phyloP scores from a whole-genome alignment of 2,888 invertebrate genomes.

The Metallyticus violacea region DNA sequence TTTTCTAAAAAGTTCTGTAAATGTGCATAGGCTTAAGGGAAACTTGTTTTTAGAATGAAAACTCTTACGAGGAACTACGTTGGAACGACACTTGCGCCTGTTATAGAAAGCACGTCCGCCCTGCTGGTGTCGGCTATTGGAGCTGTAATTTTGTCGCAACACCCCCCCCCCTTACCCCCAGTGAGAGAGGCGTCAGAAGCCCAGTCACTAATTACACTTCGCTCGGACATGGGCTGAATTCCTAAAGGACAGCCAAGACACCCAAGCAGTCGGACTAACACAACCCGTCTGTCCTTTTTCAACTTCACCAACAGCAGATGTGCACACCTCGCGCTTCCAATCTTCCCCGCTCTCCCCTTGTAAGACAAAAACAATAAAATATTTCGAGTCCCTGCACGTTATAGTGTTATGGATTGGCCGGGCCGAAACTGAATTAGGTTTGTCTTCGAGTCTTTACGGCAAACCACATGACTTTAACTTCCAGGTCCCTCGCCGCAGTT shows the following conservation, averaged over 20 bases:
- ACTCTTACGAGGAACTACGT: background rate
- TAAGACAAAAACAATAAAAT: background rate
- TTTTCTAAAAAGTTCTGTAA: too few species aligned
- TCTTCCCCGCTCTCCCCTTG: background rate
- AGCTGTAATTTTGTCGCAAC: background rate
- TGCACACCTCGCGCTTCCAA: background rate
- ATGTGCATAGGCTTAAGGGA: too few species aligned
- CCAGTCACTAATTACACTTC: slow-evolving; percentile 9
- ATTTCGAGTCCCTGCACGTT: background rate
- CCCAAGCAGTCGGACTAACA: background rate
- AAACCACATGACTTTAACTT: background rate
- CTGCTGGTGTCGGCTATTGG: background rate
- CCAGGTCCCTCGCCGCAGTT: background rate
- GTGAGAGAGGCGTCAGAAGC: background rate
- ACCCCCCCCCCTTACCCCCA: background rate
- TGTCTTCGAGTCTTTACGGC: background rate
- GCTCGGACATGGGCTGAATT: slow-evolving; percentile 13
- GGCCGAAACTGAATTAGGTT: background rate
- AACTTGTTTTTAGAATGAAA: background rate
- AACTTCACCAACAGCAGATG: background rate
- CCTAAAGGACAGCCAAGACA: background rate
- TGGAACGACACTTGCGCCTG: background rate
- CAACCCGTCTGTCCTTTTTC: background rate
- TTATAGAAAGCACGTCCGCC: background rate
- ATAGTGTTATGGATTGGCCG: background rate